Evolutionary conservation across 1,140 invertebrate species (phyloP).

Genomic region (Rhopalosiphum padi): DNA sequence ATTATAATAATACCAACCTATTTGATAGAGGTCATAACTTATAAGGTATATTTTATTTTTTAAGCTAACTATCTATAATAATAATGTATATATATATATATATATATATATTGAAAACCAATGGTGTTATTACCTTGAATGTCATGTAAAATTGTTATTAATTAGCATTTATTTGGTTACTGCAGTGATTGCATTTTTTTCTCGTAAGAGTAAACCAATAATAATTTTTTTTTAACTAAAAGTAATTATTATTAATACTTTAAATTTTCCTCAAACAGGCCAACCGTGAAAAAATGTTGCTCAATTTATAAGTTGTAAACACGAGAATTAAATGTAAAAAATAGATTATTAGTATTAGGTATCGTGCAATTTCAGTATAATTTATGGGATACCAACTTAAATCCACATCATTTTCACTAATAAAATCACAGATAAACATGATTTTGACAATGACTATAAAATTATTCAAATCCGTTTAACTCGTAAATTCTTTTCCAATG

Average conservation of each 20-base stretch:
- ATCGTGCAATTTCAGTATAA: neutral
- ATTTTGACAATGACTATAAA: neutral
- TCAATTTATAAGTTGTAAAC: neutral
- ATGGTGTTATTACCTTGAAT: neutral
- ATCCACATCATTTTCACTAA: neutral
- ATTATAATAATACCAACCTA: neutral
- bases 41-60: neutral
- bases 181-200: neutral
- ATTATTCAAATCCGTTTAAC: neutral
- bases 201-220: neutral
- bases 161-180: neutral
- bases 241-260: neutral
- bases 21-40: neutral
- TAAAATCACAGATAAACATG: neutral
- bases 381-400: neutral
- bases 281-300: neutral
- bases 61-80: neutral
- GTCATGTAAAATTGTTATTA: neutral
- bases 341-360: neutral
- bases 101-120: neutral
- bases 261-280: neutral
- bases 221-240: neutral
- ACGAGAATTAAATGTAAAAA: neutral
- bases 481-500: too few species aligned
- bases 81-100: neutral